Conservation (phyloP, 1,140 invertebrate species). For the Ceratoteleas bidentatus region DNA sequence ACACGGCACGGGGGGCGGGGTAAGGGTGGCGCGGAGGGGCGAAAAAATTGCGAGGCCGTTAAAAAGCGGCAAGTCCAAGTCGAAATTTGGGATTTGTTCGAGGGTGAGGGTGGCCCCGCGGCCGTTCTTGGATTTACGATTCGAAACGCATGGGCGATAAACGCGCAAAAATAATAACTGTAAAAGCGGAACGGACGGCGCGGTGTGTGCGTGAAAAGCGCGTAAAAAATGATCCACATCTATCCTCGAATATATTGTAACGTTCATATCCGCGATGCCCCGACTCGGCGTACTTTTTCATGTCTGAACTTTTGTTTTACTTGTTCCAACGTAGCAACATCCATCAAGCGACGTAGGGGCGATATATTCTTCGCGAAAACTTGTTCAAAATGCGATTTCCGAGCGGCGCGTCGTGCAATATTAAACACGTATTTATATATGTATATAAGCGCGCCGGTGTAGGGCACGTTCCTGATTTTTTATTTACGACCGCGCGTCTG, state of each 20-base stretch:
- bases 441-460: slow-evolving; percentile 35
- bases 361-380: slow-evolving; percentile 65
- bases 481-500: slow-evolving; percentile 51
- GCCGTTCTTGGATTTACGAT: slow-evolving; percentile 73
- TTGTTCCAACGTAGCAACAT: slow-evolving; percentile 61
- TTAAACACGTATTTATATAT: slow-evolving; percentile 63
- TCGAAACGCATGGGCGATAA: slow-evolving; percentile 72
- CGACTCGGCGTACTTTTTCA: slow-evolving; percentile 64
- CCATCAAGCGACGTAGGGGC: slow-evolving; percentile 48
- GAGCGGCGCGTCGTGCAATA: slow-evolving; percentile 58
- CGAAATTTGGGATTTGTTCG: slow-evolving; percentile 35
- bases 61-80: slow-evolving; percentile 10
- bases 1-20: neutral
- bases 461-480: slow-evolving; percentile 54
- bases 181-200: slow-evolving; percentile 69
- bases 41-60: slow-evolving; percentile 18
- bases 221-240: slow-evolving; percentile 71
- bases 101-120: slow-evolving; percentile 34
- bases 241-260: slow-evolving; percentile 66
- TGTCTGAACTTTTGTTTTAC: slow-evolving; percentile 66
- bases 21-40: neutral
- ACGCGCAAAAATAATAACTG: slow-evolving; percentile 79
- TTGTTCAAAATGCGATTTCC: slow-evolving; percentile 63
- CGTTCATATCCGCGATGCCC: slow-evolving; percentile 61
- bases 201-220: slow-evolving; percentile 65